Conservation (phyloP, 2,113 vertebrate species). For the Phycodurus eques region DNA sequence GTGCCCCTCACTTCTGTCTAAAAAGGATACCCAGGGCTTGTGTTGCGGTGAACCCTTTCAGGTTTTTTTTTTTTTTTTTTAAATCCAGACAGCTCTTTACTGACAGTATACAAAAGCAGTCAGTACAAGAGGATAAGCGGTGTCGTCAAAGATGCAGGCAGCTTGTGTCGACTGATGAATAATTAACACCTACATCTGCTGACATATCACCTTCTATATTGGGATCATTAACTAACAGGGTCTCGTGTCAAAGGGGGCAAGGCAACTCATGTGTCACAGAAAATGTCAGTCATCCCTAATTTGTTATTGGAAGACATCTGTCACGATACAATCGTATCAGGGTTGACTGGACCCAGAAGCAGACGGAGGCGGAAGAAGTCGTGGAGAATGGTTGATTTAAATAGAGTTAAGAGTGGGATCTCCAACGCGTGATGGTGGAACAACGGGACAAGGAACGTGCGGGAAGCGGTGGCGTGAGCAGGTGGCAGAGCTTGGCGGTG, state of each 20-base stretch:
- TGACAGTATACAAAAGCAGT: background rate
- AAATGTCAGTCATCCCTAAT: constrained; percentile 11
- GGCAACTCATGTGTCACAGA: constrained; percentile 15
- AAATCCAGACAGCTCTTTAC: constrained; percentile 19
- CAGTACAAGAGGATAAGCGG: constrained; percentile 15
- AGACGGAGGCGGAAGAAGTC: too few species aligned
- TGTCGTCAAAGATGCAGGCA: constrained; percentile 5
- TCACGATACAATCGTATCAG: too few species aligned
- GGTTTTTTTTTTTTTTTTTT: background rate
- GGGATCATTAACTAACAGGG: constrained; percentile 20
- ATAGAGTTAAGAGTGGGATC: too few species aligned
- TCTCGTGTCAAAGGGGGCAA: constrained; percentile 25
- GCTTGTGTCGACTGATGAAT: constrained; percentile 45
- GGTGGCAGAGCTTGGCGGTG: too few species aligned
- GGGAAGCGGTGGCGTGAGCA: too few species aligned
- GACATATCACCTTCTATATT: constrained; percentile 32
- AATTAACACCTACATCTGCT: constrained; percentile 52
- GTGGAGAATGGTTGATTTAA: too few species aligned
- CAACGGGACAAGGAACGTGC: too few species aligned
- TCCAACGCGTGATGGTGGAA: too few species aligned
- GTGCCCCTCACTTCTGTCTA: constrained; percentile 24
- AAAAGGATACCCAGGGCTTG: constrained; percentile 38
- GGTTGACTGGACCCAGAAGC: too few species aligned
- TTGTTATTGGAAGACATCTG: too few species aligned
- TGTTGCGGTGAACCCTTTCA: constrained; percentile 27